These are phyloP conservation scores for Allolobophora icterica DNA, from an alignment of 2,888 invertebrate genomes.

Conservation along the genomic window DNA sequence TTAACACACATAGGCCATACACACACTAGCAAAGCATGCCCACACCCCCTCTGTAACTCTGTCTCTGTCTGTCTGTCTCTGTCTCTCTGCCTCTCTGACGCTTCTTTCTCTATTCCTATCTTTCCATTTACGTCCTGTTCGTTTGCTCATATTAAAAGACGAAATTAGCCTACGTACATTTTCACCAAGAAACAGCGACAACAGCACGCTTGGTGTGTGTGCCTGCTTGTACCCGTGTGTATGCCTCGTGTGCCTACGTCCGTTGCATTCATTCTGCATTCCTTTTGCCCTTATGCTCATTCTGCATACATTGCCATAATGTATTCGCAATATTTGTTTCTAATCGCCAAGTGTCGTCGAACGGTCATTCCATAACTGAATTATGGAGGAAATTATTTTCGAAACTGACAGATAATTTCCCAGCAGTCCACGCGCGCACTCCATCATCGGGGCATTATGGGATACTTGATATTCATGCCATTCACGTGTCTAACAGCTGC, in stretches of 20 bases:
- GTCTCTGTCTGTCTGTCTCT: too few relatives aligned
- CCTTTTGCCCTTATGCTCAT: neutral
- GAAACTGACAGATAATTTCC: conserved; percentile 24
- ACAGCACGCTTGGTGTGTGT: neutral
- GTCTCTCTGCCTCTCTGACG: too few relatives aligned
- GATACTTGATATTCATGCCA: conserved; percentile 19
- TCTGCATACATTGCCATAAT: neutral
- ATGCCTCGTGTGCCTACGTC: neutral
- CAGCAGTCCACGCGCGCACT: conserved; percentile 29
- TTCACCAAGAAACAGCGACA: too few relatives aligned
- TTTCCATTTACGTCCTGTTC: too few relatives aligned
- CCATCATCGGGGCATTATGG: conserved; percentile 14
- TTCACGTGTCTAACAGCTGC: neutral
- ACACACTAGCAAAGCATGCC: too few relatives aligned
- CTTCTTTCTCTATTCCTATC: too few relatives aligned
- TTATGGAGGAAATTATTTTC: conserved; percentile 27
- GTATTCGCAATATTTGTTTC: conserved; percentile 17
- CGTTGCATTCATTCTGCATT: neutral
- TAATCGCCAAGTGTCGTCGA: neutral
- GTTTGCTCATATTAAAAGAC: too few relatives aligned
- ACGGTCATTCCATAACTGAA: conserved; percentile 9
- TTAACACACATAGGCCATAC: too few relatives aligned
- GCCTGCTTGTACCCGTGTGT: neutral
- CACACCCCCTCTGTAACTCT: too few relatives aligned
- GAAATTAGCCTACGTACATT: too few relatives aligned